phyloP scores from a whole-genome alignment of 30 jellyfish, hydroid and myxozoan species.

The Turritopsis dohrnii region DNA sequence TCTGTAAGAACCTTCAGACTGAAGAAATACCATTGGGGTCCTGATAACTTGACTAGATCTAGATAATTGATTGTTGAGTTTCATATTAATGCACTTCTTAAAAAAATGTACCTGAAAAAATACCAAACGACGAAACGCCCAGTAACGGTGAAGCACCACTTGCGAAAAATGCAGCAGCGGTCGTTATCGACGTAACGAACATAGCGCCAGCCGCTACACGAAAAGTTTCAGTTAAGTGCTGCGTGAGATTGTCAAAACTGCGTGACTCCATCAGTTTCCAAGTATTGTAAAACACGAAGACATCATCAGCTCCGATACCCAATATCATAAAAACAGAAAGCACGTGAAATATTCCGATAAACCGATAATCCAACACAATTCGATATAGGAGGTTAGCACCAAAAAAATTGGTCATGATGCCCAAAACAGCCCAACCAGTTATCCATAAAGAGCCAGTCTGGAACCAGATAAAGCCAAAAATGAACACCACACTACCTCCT shows the following conservation, averaged over 20 bases:
- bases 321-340: conserved; percentile 81
- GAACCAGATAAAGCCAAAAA: conserved; percentile 78
- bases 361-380: conserved; percentile 68
- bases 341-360: conserved; percentile 91
- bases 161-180: conserved; percentile 95
- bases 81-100: too few relatives aligned
- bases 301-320: conserved; percentile 96
- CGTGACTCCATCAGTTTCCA: conserved; percentile 86
- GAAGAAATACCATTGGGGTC: too few relatives aligned
- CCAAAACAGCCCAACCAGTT: conserved; percentile 90
- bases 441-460: conserved; percentile 96
- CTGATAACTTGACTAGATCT: too few relatives aligned
- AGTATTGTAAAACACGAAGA: conserved; percentile 85
- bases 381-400: conserved; percentile 93
- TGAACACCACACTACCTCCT: conserved; percentile 87
- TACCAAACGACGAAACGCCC: conserved; percentile 95
- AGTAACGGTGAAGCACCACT: conserved; percentile 95
- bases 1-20: too few relatives aligned
- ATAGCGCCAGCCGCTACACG: conserved; percentile 97
- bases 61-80: too few relatives aligned
- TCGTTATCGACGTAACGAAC: conserved; percentile 94
- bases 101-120: conserved; percentile 94
- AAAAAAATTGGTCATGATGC: conserved; percentile 76
- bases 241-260: conserved; percentile 45
- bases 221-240: conserved; percentile 79